Base-by-base conservation (phyloP, 2,797 vertebrate genomes). In the Luscinia megarhynchos region DNA sequence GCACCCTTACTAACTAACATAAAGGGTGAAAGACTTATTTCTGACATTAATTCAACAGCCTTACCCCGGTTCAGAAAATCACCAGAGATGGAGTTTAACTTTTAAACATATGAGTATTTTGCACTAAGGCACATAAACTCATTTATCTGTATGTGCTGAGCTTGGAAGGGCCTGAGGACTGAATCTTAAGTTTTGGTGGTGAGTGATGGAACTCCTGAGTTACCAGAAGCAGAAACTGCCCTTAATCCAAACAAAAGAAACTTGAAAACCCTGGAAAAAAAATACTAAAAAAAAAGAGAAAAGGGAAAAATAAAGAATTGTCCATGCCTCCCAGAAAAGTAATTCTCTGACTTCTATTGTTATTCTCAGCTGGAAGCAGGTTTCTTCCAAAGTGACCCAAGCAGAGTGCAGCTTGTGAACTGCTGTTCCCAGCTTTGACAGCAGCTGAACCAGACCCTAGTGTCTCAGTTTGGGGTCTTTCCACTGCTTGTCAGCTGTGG, bases 281-380 rank as follows among this genome's bases (percentile, higher is more conserved):
- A 69, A 24, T 6, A 12, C 4, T 38, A 7, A 38, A 38, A 48
- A 57, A 55, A 8, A 21, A 7, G 14, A 68, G 12, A 36, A 67
- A 16, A 1, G 3, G 1, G 1, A 1, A 5, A 9, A 8, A 30
- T 50, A 36, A n/a, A 6, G 6, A 26, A 27, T 45, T 0, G 0
- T 59, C 73, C 4, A 32, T 78, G 23, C 16, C n/a, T 63, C 36
- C 22, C 26, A 22, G 51, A 79, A 89, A 79, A 41, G 26, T 55
- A 57, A 46, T n/a, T 59, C 3, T 34, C 9, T 53, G 41, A 67
- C 34, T 80, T 74, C 23, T 61, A 24, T 29, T 92, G 32, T 53
- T 89, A 46, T 32, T 93, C 18, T 20, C 13, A 41, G 10, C 38
- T 83, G 8, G 34, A 68, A 74, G n/a, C 4, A 64, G 19, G 20